Base-by-base conservation (phyloP, 1,140 invertebrate genomes). In the Trichonephila clavata region DNA sequence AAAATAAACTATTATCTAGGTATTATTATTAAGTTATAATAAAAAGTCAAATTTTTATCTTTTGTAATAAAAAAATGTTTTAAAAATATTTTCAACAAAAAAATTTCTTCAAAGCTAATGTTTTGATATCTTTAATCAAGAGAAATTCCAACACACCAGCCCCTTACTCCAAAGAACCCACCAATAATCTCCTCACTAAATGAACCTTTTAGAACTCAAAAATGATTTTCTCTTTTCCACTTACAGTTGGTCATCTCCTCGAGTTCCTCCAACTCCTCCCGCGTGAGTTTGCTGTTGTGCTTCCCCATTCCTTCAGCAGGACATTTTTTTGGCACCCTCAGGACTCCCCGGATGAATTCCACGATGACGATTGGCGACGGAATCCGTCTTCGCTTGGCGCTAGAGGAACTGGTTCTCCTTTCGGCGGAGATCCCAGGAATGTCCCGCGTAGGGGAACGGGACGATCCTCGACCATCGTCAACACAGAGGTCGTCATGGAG, bases 281-380 rank as follows among this genome's bases (percentile, higher is more conserved):
- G 20, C 7, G 86, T 94, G 60, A 94, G 87, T 90, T 94, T 94
- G 43, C 93, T 94, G 87, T 94, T 94, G 60, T 94, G 93, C 39
- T 94, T 94, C n/a, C 93, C 93, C 93, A 94, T 94, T 13, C 24
- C 60, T 39, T 94, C 92, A 93, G 2, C 65, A 93, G 63, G 24
- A 71, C 92, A 93, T 93, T 87, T 93, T 93, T 87, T 93, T 14
- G 92, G 86, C 68, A 61, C 92, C 86, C 92, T 6, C 24, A 93
- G 32, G 21, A 93, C 92, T 21, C 92, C 86, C 57, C 68, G 43
- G 18, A 93, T 20, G 83, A 93, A 88, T 93, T 93, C 92, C 92
- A 93, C 92, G 92, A 24, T 88, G 43, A 21, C 27, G 39, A 5
- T n/a, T 71, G n/a, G 43, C 63, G 43, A 21, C 24, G 20, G 50